These are phyloP conservation scores for Psilanteris sp. DNA, from an alignment of 1,140 invertebrate genomes.

Conservation along the genomic window DNA sequence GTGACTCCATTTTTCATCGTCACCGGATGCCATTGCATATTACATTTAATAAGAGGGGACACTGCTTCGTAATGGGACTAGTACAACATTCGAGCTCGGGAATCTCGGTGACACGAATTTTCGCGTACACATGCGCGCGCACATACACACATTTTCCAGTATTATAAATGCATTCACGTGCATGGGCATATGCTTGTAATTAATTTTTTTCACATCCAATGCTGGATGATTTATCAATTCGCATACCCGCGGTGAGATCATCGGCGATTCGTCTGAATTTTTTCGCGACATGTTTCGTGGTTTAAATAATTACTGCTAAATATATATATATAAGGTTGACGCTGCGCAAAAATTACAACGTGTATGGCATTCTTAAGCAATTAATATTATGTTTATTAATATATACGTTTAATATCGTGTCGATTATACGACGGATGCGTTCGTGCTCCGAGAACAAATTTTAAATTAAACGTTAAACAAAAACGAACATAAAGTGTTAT, in stretches of 20 bases:
- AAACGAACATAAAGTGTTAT: too few relatives aligned
- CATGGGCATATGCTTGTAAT: slow-evolving; percentile 40
- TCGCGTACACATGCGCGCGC: slow-evolving; percentile 8
- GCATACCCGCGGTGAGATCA: slow-evolving; percentile 16
- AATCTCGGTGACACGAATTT: slow-evolving; percentile 47
- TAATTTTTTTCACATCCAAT: slow-evolving; percentile 44
- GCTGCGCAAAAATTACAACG: too few relatives aligned
- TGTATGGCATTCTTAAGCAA: too few relatives aligned
- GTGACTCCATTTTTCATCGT: slow-evolving; percentile 57
- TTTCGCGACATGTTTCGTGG: neutral
- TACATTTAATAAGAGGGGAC: slow-evolving; percentile 60
- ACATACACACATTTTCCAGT: slow-evolving; percentile 11
- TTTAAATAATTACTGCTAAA: slow-evolving; percentile 9
- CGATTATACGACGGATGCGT: too few relatives aligned
- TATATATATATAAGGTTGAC: too few relatives aligned
- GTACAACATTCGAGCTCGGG: slow-evolving; percentile 32
- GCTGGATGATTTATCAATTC: slow-evolving; percentile 42
- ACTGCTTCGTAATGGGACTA: slow-evolving; percentile 40
- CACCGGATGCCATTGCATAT: slow-evolving; percentile 61
- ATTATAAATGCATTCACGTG: slow-evolving; percentile 34
- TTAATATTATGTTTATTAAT: too few relatives aligned
- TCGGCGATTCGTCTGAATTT: slow-evolving; percentile 11
- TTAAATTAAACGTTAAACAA: too few relatives aligned
- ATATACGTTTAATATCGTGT: too few relatives aligned
- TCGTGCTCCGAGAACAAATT: too few relatives aligned